Evolutionary conservation across 2,797 vertebrate genomes (phyloP), one percentile per base, ranked within the genome.

Genomic region (Sebastes steindachneri): DNA sequence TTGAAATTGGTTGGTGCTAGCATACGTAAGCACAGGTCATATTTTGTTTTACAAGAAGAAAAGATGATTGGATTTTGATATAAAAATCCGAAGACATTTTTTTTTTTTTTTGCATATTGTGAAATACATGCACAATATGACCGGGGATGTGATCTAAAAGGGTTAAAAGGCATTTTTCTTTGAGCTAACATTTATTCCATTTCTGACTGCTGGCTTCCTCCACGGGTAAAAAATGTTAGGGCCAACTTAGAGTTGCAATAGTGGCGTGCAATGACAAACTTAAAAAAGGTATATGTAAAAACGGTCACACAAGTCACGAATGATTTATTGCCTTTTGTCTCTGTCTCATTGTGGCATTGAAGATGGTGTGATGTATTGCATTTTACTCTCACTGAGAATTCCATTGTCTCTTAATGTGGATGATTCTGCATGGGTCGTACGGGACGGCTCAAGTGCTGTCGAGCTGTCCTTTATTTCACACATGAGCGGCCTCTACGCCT

Each of bases 401-500:
- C 79, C 82, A 93, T 90, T 90, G 91, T 93, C 80, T 84, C 79
- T 68, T 82, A 86, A 91, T 87, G 78, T 77, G 81, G 77, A 75
- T 7, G 26, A 85, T 83, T 91, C 76, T 83, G 75, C 82, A 82
- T 7, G 74, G 84, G 75, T 83, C 76, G 31, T 78, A 60, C 9
- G 59, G 82, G 82, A 87, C 73, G 33, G 79, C 80, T 86, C 78
- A 81, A 85, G 78, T 64, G 80, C 81, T 91, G 88, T 91, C 89
- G 78, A 81, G 64, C 82, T 89, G 89, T 85, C 87, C 83, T 87
- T 88, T 82, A 87, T 91, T 89, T 91, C 84, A 90, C 88, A 88
- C 88, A 82, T 85, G 84, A 85, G 83, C 26, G 21, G 65, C 62
- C 82, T 67, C 68, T 63, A 21, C 12, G 31, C 82, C 60, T 63